phyloP scores from a whole-genome alignment of 2,797 vertebrate species.

The Sebastes cheni region DNA sequence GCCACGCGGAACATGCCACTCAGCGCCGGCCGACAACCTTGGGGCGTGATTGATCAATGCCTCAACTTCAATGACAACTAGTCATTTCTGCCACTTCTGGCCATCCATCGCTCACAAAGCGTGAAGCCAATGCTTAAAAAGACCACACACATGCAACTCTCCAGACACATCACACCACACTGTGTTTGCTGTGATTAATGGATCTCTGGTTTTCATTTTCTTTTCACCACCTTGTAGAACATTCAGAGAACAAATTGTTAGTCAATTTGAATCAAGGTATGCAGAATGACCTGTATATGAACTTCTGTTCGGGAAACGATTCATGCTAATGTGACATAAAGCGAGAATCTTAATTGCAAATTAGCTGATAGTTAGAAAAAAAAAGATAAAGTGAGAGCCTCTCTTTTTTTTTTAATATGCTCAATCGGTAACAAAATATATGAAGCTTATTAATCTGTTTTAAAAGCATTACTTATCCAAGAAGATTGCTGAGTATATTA shows the following conservation, averaged over 20 bases:
- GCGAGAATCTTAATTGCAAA: slow-evolving; percentile 41
- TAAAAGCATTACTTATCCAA: slow-evolving; percentile 31
- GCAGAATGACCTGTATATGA: slow-evolving; percentile 13
- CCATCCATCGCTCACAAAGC: slow-evolving; percentile 71
- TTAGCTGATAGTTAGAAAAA: slow-evolving; percentile 4
- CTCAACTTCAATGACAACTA: slow-evolving; percentile 66
- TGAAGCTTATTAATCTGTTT: slow-evolving; percentile 33
- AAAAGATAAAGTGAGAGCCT: background rate
- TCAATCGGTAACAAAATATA: slow-evolving; percentile 30
- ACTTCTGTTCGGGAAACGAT: slow-evolving; percentile 24
- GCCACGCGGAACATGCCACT: slow-evolving; percentile 42
- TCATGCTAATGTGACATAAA: slow-evolving; percentile 48
- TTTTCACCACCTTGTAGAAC: slow-evolving; percentile 10
- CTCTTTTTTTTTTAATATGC: background rate
- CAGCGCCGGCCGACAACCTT: slow-evolving; percentile 28
- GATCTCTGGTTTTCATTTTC: slow-evolving; percentile 44
- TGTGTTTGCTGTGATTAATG: slow-evolving; percentile 49
- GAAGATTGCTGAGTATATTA: slow-evolving; percentile 32
- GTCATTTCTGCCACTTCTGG: slow-evolving; percentile 61
- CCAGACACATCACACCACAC: background rate
- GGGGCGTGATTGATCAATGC: slow-evolving; percentile 76
- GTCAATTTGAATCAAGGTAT: slow-evolving; percentile 11
- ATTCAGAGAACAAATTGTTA: background rate
- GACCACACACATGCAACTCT: slow-evolving; percentile 33
- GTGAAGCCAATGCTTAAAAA: slow-evolving; percentile 31